Percentiles rank a stretch among this genome's conserved stretches.
These are phyloP conservation scores for Scartelaos histophorus DNA, from an alignment of 2,113 vertebrate genomes.

Conservation along the genomic window DNA sequence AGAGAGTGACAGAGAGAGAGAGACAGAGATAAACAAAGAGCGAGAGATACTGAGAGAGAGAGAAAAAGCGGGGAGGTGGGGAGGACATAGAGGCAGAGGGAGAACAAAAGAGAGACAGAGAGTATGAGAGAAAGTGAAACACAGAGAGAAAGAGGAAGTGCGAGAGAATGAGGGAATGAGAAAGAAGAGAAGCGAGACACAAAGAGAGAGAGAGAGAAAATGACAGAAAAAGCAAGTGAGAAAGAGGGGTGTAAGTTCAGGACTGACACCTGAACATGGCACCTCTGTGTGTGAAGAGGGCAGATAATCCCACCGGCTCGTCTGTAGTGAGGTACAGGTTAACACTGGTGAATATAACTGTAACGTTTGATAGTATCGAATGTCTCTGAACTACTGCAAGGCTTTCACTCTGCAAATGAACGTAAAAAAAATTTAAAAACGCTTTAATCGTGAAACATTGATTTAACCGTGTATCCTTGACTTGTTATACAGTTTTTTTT, in stretches of 20 bases:
- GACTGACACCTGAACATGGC: slow-evolving; percentile 11
- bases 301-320: neutral
- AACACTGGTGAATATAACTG: too few species aligned
- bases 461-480: neutral
- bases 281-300: neutral
- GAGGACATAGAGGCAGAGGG: too few species aligned
- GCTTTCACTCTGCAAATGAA: neutral
- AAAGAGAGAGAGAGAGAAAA: too few species aligned
- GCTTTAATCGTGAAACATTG: too few species aligned
- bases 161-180: neutral
- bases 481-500: too few species aligned
- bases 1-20: too few species aligned
- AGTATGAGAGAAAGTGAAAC: neutral
- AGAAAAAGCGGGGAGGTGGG: too few species aligned
- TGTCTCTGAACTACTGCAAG: too few species aligned
- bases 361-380: too few species aligned
- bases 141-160: neutral
- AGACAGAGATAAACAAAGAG: too few species aligned
- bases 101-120: too few species aligned
- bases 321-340: neutral
- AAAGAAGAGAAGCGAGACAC: neutral
- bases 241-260: neutral
- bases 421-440: neutral
- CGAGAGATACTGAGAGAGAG: too few species aligned
- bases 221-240: neutral